Conservation (phyloP, 2,797 vertebrate species). For the Megalops cyprinoides region DNA sequence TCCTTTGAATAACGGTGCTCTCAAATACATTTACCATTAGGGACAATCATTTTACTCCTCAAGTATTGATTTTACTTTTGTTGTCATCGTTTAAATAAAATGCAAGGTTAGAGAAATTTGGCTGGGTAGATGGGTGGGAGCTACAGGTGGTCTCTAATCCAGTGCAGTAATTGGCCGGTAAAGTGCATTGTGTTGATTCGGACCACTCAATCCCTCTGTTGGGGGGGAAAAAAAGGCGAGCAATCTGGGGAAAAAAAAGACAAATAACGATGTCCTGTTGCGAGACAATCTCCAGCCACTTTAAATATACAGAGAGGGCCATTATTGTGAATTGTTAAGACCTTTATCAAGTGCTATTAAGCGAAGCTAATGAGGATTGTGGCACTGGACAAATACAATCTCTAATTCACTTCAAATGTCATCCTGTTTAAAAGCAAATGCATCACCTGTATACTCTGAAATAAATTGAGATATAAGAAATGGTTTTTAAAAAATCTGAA, state of each 20-base stretch:
- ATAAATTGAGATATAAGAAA: constrained; percentile 30
- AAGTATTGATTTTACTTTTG: constrained; percentile 56
- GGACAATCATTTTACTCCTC: constrained; percentile 59
- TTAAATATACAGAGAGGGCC: constrained; percentile 62
- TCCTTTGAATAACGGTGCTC: constrained; percentile 42
- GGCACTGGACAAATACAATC: constrained; percentile 62
- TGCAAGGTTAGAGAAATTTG: constrained; percentile 56
- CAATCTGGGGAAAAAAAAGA: constrained; percentile 61
- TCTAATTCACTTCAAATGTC: constrained; percentile 74
- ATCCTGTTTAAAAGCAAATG: constrained; percentile 61
- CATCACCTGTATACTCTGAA: background rate
- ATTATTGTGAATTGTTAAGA: constrained; percentile 64
- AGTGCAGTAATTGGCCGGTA: constrained; percentile 72
- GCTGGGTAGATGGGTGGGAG: constrained; percentile 57
- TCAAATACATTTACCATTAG: constrained; percentile 58
- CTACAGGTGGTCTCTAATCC: constrained; percentile 80
- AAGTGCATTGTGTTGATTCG: constrained; percentile 72
- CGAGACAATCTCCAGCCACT: constrained; percentile 69
- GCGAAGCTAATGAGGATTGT: constrained; percentile 70
- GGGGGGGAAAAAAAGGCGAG: constrained; percentile 73
- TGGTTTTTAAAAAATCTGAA: constrained; percentile 45
- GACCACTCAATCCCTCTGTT: constrained; percentile 70
- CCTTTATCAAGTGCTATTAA: constrained; percentile 69
- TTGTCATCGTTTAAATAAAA: constrained; percentile 58
- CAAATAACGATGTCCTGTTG: constrained; percentile 71